Base-by-base conservation (phyloP, 30 jellyfish, hydroid and myxozoan genomes). In the Cassiopea xamachana region DNA sequence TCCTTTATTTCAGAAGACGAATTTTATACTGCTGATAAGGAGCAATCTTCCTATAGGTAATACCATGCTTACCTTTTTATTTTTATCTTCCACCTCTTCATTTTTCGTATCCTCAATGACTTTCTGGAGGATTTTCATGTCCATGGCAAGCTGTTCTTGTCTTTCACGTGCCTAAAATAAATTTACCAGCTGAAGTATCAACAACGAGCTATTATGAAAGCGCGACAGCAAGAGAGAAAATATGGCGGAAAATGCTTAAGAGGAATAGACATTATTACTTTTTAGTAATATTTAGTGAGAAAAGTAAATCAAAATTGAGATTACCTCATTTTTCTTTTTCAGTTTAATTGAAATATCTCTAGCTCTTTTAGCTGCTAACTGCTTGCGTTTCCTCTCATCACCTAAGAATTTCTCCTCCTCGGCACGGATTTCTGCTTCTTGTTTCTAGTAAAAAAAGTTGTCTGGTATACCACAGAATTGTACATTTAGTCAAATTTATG, bases 131-230 rank as follows among this genome's bases (percentile, higher is more conserved):
- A 94, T 90, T 60, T 84, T 85, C 96, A 94, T 89, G 73, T 94
- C 98, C 98, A 94, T 85, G 5, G 98, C 98, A 0, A 94, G 84
- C 61, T 94, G 92, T 68, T 94, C 98, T 85, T 94, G 98, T 60
- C 84, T 94, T 83, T 94, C 98, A 79, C 89, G 90, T 17, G 96
- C 97, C 98, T 94, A 58, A 60, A 80, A 79, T 47, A 14, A 50
- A 44, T 19, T 60, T 27, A 61, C 17, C 14, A 12, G 74, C n/a
- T n/a, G 44, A 49, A 64, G n/a, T 15, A 49, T 60, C 27, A 55
- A 49, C 27, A 45, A 10, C 2, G 48, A 10, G 51, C 39, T 64
- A 43, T 39, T 13, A 80, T 13, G 15, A 55, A n/a, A 7, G 45
- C 60, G 18, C 48, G 64, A 51, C 9, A 9, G 8, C 4, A 51